Evolutionary conservation across 2,888 invertebrate genomes (phyloP).

Genomic region (Halictus quadricinctus): DNA sequence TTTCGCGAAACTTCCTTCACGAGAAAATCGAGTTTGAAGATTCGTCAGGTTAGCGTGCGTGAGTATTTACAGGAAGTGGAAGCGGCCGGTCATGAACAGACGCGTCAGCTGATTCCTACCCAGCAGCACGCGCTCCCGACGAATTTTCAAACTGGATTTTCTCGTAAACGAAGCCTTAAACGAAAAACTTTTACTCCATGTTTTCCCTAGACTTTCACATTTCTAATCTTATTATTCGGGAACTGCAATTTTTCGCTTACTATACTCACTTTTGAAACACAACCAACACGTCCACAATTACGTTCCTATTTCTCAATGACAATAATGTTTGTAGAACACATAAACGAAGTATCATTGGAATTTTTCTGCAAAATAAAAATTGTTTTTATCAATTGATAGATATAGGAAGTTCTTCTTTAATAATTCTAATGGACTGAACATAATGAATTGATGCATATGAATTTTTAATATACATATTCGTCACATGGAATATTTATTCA

Average conservation of each 20-base stretch:
- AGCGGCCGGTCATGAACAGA: background rate
- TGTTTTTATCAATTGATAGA: no score
- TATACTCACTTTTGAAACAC: no score
- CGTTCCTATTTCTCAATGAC: background rate
- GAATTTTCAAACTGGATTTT: background rate
- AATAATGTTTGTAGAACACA: no score
- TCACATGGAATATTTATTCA: no score
- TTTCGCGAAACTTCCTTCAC: background rate
- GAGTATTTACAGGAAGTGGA: background rate
- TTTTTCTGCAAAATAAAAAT: no score
- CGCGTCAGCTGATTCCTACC: background rate
- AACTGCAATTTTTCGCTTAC: background rate
- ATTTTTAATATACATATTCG: no score
- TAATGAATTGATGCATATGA: no score
- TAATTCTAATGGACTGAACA: no score
- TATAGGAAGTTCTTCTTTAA: no score
- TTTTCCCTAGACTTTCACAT: background rate
- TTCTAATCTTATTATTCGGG: background rate
- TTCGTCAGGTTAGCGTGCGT: background rate
- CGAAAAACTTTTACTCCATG: background rate
- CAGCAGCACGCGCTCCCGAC: background rate
- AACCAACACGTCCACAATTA: background rate
- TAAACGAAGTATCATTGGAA: no score
- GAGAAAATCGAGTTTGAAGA: background rate
- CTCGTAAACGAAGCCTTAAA: background rate